phyloP scores from a whole-genome alignment of 2,888 invertebrate genomes.

The Nomada fucata region DNA sequence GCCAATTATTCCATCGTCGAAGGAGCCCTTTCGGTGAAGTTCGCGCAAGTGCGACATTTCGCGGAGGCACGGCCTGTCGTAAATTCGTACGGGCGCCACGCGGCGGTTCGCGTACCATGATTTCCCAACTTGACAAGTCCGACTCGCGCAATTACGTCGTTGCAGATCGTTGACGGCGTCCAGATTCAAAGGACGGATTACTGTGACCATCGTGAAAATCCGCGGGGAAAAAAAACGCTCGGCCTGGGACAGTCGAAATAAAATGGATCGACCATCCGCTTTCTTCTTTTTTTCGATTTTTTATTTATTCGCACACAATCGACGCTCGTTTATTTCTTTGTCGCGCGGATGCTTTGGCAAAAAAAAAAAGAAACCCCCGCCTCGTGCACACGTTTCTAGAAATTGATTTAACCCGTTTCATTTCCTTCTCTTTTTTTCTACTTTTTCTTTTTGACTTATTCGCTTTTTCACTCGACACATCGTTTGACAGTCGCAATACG shows the following conservation, averaged over 20 bases:
- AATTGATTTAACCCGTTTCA: slow-evolving; percentile 6
- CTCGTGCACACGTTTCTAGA: not conserved
- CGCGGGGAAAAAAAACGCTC: slow-evolving; percentile 10
- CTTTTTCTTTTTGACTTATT: not conserved
- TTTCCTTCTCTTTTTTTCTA: not conserved
- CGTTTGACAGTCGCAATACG: too few species aligned
- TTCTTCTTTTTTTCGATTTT: not conserved
- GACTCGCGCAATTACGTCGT: slow-evolving; percentile 48
- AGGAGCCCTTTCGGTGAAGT: slow-evolving; percentile 6
- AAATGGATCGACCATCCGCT: slow-evolving; percentile 12
- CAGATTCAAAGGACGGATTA: slow-evolving; percentile 54
- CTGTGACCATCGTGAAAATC: slow-evolving; percentile 28
- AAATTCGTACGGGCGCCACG: slow-evolving; percentile 26
- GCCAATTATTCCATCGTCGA: slow-evolving; percentile 35
- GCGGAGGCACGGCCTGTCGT: not conserved
- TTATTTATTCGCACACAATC: slow-evolving; percentile 2
- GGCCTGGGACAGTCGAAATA: slow-evolving; percentile 29
- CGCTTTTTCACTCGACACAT: not conserved
- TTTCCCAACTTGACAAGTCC: slow-evolving; percentile 54
- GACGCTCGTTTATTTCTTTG: slow-evolving; percentile 33
- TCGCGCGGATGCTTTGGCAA: slow-evolving; percentile 1
- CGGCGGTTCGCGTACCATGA: slow-evolving; percentile 10
- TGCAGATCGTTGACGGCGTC: slow-evolving; percentile 2
- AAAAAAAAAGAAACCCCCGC: not conserved
- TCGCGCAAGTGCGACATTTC: not conserved